Percentiles rank a stretch among this genome's conserved stretches.
Evolutionary conservation across 2,888 invertebrate genomes (phyloP).

Genomic region (Platycheirus rosarum): DNA sequence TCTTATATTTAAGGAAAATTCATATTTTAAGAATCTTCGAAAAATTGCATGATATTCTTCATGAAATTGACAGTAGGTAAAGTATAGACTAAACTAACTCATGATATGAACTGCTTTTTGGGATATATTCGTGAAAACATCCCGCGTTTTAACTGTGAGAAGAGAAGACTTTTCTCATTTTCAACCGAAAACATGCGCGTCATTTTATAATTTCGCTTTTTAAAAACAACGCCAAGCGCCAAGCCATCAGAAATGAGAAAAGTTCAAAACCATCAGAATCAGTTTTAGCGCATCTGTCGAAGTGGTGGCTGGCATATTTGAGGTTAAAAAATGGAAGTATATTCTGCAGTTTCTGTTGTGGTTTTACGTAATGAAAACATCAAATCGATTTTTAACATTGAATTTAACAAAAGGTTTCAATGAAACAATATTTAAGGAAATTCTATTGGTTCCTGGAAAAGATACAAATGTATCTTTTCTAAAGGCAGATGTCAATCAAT

Average conservation of each 20-base stretch:
- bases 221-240: neutral
- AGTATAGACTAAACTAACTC: too few species aligned
- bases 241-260: neutral
- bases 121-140: too few species aligned
- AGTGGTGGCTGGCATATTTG: neutral
- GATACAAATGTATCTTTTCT: too few species aligned
- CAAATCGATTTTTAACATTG: slow-evolving; percentile 2
- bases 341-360: neutral
- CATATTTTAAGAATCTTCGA: neutral
- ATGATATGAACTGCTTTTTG: too few species aligned
- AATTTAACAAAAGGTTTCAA: too few species aligned
- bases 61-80: too few species aligned
- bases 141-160: too few species aligned
- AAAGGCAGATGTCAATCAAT: too few species aligned
- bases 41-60: slow-evolving; percentile 2
- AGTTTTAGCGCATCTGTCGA: neutral
- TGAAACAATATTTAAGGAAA: too few species aligned
- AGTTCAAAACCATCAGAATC: neutral
- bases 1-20: too few species aligned
- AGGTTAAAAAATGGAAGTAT: too few species aligned
- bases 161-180: slow-evolving; percentile 8
- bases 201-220: slow-evolving; percentile 8
- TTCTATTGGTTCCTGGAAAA: too few species aligned
- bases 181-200: neutral
- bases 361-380: neutral